Evolutionary conservation across 1,140 invertebrate genomes (phyloP).

Genomic region (Agraylea sexmaculata): DNA sequence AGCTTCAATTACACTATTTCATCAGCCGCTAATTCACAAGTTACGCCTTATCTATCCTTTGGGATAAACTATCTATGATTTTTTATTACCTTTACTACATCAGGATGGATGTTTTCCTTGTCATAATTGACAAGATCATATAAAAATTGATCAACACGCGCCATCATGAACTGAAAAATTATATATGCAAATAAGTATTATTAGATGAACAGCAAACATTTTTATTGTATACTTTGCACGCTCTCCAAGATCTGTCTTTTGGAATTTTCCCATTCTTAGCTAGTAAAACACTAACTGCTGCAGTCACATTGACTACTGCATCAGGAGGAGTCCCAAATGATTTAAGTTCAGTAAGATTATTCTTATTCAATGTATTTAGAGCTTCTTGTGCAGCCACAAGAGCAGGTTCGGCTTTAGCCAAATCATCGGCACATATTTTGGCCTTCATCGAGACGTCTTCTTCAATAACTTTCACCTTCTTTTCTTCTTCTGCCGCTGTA

Average conservation of each 20-base stretch:
- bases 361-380: constrained; percentile 86
- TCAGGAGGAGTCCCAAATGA: constrained; percentile 77
- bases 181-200: constrained; percentile 16
- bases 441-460: constrained; percentile 75
- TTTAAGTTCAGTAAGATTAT: constrained; percentile 88
- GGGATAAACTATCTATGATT: no score
- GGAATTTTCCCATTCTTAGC: constrained; percentile 79
- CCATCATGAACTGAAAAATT: constrained; percentile 41
- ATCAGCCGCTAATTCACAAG: no score
- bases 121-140: constrained; percentile 78
- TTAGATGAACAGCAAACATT: background rate
- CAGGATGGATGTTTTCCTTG: constrained; percentile 87
- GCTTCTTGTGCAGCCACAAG: constrained; percentile 80
- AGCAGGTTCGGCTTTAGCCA: constrained; percentile 83
- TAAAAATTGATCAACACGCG: constrained; percentile 69
- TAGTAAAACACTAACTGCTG: constrained; percentile 79
- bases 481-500: constrained; percentile 68
- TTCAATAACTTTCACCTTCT: constrained; percentile 79
- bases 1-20: no score
- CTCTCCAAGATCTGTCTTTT: constrained; percentile 89
- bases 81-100: constrained; percentile 58
- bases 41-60: no score
- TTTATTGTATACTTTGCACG: constrained; percentile 51
- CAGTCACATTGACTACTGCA: constrained; percentile 73
- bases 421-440: constrained; percentile 78